A percentile compares a stretch with the other conserved stretches of the same genome.
phyloP scores from a whole-genome alignment of 2,797 vertebrate species.

The Amblyopsis hoosieri region DNA sequence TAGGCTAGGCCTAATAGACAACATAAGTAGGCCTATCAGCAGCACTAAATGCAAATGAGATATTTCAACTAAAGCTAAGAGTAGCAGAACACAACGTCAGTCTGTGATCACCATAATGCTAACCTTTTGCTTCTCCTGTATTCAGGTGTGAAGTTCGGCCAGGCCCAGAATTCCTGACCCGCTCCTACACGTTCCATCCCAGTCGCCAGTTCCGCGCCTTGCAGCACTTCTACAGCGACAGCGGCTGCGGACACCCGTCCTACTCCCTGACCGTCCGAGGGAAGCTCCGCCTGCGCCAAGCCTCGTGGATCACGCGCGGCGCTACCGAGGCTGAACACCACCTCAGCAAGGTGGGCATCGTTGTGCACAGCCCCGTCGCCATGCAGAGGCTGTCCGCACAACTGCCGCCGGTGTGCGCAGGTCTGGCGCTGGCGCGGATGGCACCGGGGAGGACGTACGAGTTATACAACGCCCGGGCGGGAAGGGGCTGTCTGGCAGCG shows the following conservation, averaged over 20 bases:
- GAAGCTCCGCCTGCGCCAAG: slow-evolving; percentile 83
- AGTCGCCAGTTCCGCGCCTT: slow-evolving; percentile 84
- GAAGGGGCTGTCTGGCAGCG: slow-evolving; percentile 75
- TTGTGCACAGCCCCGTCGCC: slow-evolving; percentile 82
- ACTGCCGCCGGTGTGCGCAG: slow-evolving; percentile 73
- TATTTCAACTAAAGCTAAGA: neutral
- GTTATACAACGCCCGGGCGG: slow-evolving; percentile 79
- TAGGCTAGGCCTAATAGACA: too few relatives aligned
- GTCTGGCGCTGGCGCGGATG: slow-evolving; percentile 56
- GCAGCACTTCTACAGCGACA: slow-evolving; percentile 89
- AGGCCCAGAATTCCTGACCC: slow-evolving; percentile 89
- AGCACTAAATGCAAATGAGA: too few relatives aligned
- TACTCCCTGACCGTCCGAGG: slow-evolving; percentile 89
- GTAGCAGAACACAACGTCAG: neutral
- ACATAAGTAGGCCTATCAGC: too few relatives aligned
- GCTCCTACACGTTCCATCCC: slow-evolving; percentile 86
- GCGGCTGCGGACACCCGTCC: slow-evolving; percentile 79
- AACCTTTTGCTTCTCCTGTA: slow-evolving; percentile 8
- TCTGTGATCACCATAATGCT: neutral
- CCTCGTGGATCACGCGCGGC: slow-evolving; percentile 90
- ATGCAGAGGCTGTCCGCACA: slow-evolving; percentile 70
- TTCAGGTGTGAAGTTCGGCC: slow-evolving; percentile 89
- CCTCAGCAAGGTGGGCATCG: slow-evolving; percentile 85
- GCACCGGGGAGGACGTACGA: slow-evolving; percentile 78
- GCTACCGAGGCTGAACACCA: slow-evolving; percentile 87